A percentile compares a stretch with the other conserved stretches of the same genome.
These are phyloP conservation scores for Neolamprologus variostigma DNA, from an alignment of 2,113 vertebrate species.

Conservation along the genomic window DNA sequence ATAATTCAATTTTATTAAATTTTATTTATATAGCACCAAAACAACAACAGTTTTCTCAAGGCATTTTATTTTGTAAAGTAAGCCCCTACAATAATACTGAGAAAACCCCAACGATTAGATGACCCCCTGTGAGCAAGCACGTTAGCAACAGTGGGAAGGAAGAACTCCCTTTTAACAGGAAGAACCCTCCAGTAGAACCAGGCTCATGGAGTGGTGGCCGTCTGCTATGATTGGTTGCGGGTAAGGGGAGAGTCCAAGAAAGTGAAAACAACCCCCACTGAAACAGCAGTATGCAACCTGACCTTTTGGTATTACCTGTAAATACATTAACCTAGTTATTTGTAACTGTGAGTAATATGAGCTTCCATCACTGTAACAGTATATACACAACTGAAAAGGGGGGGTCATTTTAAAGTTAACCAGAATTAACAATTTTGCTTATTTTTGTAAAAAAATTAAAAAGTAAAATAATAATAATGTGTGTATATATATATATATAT, in stretches of 20 bases:
- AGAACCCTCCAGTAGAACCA: background rate
- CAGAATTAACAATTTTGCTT: background rate
- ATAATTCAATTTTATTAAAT: background rate
- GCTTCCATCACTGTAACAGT: background rate
- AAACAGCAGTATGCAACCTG: background rate
- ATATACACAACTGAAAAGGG: background rate
- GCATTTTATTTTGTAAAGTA: background rate
- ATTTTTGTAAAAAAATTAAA: background rate
- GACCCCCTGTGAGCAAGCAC: background rate
- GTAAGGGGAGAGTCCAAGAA: background rate
- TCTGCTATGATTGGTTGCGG: background rate
- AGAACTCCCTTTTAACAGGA: background rate
- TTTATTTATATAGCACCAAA: background rate
- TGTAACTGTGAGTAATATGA: background rate
- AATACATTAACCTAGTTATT: background rate
- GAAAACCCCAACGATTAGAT: background rate
- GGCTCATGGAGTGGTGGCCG: background rate
- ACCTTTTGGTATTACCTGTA: background rate
- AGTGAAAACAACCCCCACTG: background rate
- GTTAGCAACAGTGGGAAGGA: background rate
- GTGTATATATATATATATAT: rapidly evolving
- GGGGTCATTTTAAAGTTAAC: background rate
- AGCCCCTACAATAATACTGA: background rate
- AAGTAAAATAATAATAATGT: background rate
- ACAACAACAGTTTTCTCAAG: background rate